Evolutionary conservation across 2,113 vertebrate genomes (phyloP), one percentile per base, ranked within the genome.

Genomic region (Oryzias javanicus): DNA sequence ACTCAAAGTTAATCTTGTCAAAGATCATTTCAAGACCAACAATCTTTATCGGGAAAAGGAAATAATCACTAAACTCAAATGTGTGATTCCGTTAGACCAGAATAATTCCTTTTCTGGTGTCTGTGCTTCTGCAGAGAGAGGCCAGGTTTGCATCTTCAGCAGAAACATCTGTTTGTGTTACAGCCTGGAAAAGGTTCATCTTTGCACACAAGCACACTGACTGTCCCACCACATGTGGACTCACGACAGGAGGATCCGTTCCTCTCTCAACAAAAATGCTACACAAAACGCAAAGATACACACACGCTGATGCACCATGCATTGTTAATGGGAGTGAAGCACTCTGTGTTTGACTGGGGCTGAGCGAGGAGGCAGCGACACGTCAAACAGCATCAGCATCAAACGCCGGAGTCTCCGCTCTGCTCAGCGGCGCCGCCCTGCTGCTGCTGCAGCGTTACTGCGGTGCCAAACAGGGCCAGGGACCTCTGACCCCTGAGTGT

Each of bases 331-430:
- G 61, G 48, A 62, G 63, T 47, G 70, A 48, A 61, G 71, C 62
- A 35, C 72, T 67, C 60, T 44, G 63, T 51, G 57, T 64, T 35
- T 72, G 71, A 75, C 72, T 54, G 64, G 3, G 29, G 48, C 14
- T 62, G 77, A 79, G 51, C n/a, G 64, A 78, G 47, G 75, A 78
- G 74, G 76, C 70, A 20, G 67, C 40, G 5, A 56, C 42, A 24
- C 2, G 74, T 82, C 80, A 80, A 82, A 78, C 77, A 82, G 57
- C 57, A 66, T 85, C 74, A 76, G 2, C 44, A 0, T 85, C 83
- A 85, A 71, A 55, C 60, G 10, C 29, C 19, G 1, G 3, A 60
- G 59, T 55, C 54, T 41, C 53, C 14, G 22, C 19, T 49, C 8
- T 6, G 60, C 72, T 70, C 66, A 0, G 10, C 0, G 29, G 42